A percentile compares a stretch with the other conserved stretches of the same genome.
Conservation (phyloP, 2,888 invertebrate genomes). For the Calephelis perditalis region DNA sequence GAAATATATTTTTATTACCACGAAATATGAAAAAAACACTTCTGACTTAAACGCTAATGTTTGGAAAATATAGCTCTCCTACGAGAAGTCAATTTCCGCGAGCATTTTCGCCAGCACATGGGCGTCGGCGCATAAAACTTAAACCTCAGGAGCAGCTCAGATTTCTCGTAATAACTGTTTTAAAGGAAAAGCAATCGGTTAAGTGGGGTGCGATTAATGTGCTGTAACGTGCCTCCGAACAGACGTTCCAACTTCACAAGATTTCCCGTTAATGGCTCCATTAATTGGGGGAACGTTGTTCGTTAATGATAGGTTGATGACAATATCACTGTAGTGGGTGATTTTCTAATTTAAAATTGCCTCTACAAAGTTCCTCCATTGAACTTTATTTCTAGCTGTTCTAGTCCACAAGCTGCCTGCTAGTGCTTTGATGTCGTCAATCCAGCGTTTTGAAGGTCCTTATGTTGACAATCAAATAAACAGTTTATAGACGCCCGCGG, state of each 20-base stretch:
- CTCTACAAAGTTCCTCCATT: too few species aligned
- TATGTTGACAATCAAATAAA: too few species aligned
- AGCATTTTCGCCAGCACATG: neutral
- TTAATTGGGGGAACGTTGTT: slow-evolving; percentile 2
- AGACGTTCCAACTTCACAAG: slow-evolving; percentile 27
- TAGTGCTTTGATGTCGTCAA: too few species aligned
- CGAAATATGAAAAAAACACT: too few species aligned
- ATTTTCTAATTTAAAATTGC: too few species aligned
- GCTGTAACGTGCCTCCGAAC: slow-evolving; percentile 28
- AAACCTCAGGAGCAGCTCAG: slow-evolving; percentile 4
- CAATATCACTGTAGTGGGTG: neutral
- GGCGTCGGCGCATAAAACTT: slow-evolving; percentile 1
- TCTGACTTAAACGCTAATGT: neutral
- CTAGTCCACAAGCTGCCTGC: too few species aligned
- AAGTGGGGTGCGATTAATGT: slow-evolving; percentile 22
- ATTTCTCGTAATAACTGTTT: slow-evolving; percentile 12
- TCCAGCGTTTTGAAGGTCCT: too few species aligned
- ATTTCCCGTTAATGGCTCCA: slow-evolving; percentile 21
- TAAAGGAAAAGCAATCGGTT: slow-evolving; percentile 11
- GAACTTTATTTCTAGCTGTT: too few species aligned
- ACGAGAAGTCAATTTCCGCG: too few species aligned
- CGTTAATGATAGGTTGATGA: slow-evolving; percentile 3
- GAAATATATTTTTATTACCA: too few species aligned
- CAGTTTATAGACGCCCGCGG: too few species aligned
- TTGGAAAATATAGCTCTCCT: neutral